phyloP scores from a whole-genome alignment of 2,113 vertebrate genomes.

The Nicator chloris region DNA sequence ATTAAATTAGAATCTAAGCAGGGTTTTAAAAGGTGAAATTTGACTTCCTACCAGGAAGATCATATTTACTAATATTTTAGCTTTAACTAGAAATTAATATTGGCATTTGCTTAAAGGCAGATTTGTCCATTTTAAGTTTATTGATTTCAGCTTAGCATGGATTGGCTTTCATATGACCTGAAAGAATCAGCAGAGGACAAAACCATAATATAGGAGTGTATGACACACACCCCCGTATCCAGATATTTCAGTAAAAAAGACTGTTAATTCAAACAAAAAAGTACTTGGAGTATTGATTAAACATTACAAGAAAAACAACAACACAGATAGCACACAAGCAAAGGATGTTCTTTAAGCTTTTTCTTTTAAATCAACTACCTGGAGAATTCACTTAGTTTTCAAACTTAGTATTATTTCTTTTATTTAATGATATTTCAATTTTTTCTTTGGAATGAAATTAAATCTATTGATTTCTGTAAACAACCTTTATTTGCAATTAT shows the following conservation, averaged over 20 bases:
- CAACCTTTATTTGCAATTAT: background rate
- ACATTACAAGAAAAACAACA: background rate
- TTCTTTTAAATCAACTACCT: rapidly evolving
- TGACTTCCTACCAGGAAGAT: background rate
- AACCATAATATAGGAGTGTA: background rate
- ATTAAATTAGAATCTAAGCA: background rate
- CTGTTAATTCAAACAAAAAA: background rate
- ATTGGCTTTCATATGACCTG: background rate
- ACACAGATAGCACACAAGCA: background rate
- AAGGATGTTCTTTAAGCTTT: background rate
- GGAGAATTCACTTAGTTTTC: background rate
- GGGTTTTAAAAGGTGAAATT: background rate
- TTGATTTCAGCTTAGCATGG: background rate
- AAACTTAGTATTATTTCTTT: background rate
- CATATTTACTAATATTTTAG: background rate
- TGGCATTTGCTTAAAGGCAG: background rate
- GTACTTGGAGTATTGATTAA: background rate
- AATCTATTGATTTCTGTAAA: background rate
- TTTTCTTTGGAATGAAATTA: background rate
- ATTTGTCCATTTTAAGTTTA: background rate
- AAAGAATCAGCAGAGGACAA: background rate
- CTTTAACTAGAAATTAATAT: background rate
- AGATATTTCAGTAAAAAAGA: background rate
- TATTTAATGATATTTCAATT: background rate
- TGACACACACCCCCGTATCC: background rate